phyloP scores from a whole-genome alignment of 92 coral and sea anemone species.

The Heliopora coerulea region DNA sequence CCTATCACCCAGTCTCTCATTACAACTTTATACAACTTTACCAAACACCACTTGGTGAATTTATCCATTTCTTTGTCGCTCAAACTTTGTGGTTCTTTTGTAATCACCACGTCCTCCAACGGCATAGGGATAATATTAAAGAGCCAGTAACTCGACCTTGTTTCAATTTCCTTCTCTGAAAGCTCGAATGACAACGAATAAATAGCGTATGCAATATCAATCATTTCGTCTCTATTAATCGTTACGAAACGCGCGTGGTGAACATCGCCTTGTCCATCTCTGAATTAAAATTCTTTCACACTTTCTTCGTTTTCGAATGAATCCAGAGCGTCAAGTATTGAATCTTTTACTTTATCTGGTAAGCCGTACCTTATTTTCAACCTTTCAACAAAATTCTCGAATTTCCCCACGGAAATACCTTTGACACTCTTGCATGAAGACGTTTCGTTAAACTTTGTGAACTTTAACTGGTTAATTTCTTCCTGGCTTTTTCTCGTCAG shows the following conservation, averaged over 20 bases:
- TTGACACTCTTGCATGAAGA: constrained; percentile 15
- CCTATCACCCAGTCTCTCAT: too few species aligned
- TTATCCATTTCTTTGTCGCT: constrained; percentile 21
- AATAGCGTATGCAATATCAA: constrained; percentile 37
- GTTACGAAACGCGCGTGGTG: constrained; percentile 34
- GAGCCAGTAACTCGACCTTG: neutral
- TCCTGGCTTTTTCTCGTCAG: constrained; percentile 10
- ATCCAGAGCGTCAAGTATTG: constrained; percentile 31
- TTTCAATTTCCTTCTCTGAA: constrained; percentile 12
- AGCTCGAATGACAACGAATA: constrained; percentile 14
- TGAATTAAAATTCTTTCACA: constrained; percentile 26
- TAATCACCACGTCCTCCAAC: neutral
- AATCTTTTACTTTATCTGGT: constrained; percentile 12
- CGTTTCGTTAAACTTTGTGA: constrained; percentile 15
- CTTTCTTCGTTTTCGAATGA: constrained; percentile 15
- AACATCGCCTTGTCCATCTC: constrained; percentile 11
- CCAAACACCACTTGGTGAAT: constrained; percentile 26
- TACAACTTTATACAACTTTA: too few species aligned
- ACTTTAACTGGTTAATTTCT: constrained; percentile 9
- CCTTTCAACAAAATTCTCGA: constrained; percentile 16
- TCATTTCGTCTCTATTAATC: constrained; percentile 7
- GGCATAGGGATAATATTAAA: neutral
- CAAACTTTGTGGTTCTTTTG: constrained; percentile 8
- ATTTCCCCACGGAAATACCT: constrained; percentile 19
- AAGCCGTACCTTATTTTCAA: constrained; percentile 11